Base-by-base conservation (phyloP, 1,140 invertebrate genomes). In the Rhynchophorus ferrugineus region DNA sequence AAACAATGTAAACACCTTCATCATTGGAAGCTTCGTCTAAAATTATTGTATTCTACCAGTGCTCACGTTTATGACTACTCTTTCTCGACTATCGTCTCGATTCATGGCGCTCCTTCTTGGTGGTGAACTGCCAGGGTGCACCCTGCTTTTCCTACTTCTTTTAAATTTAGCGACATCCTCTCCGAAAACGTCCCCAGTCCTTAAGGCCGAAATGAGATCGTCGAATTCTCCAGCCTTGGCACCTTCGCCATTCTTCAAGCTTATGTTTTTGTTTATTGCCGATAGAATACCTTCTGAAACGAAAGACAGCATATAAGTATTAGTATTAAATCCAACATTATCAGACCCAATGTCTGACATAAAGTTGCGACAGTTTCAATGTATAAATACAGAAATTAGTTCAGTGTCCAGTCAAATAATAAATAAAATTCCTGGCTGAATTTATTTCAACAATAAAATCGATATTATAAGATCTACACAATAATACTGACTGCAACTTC, bases 161-260 rank as follows among this genome's bases (percentile, higher is more conserved):
- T 91, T 90, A 69, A 91, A 89, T 68, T 92, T 93, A 20, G 89
- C 91, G 55, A 97, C 89, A 67, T 98, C 94, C 68, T 98, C 94
- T 0, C 92, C 92, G 68, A 98, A 98, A 0, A 98, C 92, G 67
- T 98, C 95, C 0, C 95, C 95, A 1, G 93, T 96, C 61, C 94
- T 75, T 13, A 98, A 71, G 0, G 95, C 95, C 2, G 91, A 96
- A 62, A 98, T 98, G 21, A 98, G 73, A 71, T 97, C 93, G 68
- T 98, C 95, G 73, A 98, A 98, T 73, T 98, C 95, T 50, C 88
- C 87, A 61, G 90, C 85, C 51, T 82, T 81, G 44, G 77, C 73
- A 18, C 68, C 64, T 46, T 58, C 60, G 16, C 58, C 60, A 35
- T 64, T 69, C 56, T 61, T 69, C 50, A 61, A 54, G 54, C 49